Base-by-base conservation (phyloP, 1,140 invertebrate species). In the Monochamus saltuarius region DNA sequence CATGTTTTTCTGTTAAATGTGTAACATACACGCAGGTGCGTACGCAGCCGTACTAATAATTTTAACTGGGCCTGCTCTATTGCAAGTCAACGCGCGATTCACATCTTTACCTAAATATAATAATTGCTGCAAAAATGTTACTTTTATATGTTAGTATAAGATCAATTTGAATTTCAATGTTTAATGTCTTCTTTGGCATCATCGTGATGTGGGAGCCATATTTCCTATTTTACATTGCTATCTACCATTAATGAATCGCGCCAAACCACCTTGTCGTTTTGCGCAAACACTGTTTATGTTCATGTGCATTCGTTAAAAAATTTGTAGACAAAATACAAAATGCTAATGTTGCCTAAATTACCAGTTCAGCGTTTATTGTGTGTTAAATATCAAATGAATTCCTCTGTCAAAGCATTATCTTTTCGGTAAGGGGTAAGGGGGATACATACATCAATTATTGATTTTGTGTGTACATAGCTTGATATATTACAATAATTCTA, bases 11-110 rank as follows among this genome's bases (percentile, higher is more conserved):
- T 71, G 67, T 71, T 75, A 73, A 75, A 74, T 73, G 73, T 72
- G 61, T 61, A 62, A 72, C 70, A 83, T 83, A 85, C 86, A 89
- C 87, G 87, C 88, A 90, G 89, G 89, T 91, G 89, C 89, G 89
- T 90, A 91, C 89, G 89, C 89, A 91, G 87, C 82, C 87, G 86
- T 89, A 86, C 83, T 87, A 82, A 81, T 84, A 84, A 85, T 84
- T 84, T 87, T 85, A 83, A 88, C 87, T 89, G 88, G 83, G 88
- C 87, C 83, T 89, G 88, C 88, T 89, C 88, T 78, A 76, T 72
- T 74, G 61, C 66, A 73, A 62, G 61, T 57, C 65, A 65, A 69
- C 69, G 75, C 72, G 74, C 72, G 74, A 68, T 70, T 70, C 67
- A 59, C 64, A 68, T 63, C n/a, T 45, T 42, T 51, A 35, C 11